A percentile compares a stretch with the other conserved stretches of the same genome.
Evolutionary conservation across 2,797 vertebrate species (phyloP).

Genomic region (Channa striata): DNA sequence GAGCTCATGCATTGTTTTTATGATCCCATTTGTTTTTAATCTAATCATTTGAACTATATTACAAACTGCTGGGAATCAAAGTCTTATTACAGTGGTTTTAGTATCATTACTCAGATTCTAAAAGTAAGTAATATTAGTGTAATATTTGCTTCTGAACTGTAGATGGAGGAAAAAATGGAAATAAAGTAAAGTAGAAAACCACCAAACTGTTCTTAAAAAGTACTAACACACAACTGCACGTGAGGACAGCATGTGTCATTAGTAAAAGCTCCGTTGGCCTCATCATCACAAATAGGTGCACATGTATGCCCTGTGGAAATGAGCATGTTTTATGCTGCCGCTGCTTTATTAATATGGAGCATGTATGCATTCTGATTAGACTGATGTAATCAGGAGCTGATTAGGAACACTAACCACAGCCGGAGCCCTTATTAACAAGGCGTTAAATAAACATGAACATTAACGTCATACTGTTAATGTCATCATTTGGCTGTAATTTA

Average conservation of each 20-base stretch:
- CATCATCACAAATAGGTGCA: background rate
- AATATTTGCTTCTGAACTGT: no score
- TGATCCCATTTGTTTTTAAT: no score
- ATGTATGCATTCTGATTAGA: constrained; percentile 51
- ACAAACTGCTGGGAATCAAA: no score
- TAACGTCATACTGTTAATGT: constrained; percentile 45
- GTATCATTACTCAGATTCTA: no score
- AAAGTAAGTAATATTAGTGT: no score
- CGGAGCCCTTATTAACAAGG: constrained; percentile 49
- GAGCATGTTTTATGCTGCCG: background rate
- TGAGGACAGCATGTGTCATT: background rate
- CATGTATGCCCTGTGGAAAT: constrained; percentile 19
- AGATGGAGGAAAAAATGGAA: no score
- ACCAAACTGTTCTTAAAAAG: no score
- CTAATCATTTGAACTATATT: no score
- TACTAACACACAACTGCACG: no score
- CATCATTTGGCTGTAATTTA: constrained; percentile 19
- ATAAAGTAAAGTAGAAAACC: no score
- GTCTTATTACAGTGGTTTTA: no score
- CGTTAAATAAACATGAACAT: constrained; percentile 67
- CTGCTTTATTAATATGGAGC: constrained; percentile 26
- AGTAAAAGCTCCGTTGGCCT: background rate
- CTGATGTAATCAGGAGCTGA: constrained; percentile 62
- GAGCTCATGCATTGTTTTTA: no score
- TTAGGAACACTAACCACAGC: constrained; percentile 56